These are phyloP conservation scores for Notolabrus celidotus DNA, from an alignment of 2,797 vertebrate species.

Conservation along the genomic window DNA sequence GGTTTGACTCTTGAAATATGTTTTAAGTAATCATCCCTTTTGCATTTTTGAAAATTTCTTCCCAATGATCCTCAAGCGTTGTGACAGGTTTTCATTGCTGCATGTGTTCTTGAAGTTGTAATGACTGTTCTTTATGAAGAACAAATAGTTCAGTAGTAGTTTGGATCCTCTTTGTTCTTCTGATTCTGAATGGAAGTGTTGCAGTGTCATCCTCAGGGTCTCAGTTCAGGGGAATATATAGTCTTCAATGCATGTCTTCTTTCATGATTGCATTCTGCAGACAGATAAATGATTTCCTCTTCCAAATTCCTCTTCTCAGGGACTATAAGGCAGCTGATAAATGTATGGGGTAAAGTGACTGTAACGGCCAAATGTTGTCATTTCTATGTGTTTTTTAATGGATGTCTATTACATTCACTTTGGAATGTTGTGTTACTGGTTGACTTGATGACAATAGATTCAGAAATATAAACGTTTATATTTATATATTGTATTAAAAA, in stretches of 20 bases:
- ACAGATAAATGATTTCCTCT: neutral
- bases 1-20: neutral
- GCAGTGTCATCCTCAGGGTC: neutral
- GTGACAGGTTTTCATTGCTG: no score
- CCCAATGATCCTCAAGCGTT: no score
- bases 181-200: neutral
- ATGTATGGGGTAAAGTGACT: neutral
- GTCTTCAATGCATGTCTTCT: no score
- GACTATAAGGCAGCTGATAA: neutral
- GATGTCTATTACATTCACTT: no score
- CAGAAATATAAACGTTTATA: neutral
- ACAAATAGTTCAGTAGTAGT: neutral
- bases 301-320: neutral
- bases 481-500: neutral
- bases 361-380: no score
- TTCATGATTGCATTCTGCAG: neutral
- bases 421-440: neutral
- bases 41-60: neutral
- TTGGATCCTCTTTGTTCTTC: constrained; percentile 22
- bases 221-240: neutral
- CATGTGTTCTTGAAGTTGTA: no score
- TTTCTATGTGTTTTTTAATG: no score
- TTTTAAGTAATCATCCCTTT: neutral
- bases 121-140: no score
- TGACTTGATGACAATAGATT: neutral